Conservation (phyloP, 2,797 vertebrate species). For the Enteromius anoplus region DNA sequence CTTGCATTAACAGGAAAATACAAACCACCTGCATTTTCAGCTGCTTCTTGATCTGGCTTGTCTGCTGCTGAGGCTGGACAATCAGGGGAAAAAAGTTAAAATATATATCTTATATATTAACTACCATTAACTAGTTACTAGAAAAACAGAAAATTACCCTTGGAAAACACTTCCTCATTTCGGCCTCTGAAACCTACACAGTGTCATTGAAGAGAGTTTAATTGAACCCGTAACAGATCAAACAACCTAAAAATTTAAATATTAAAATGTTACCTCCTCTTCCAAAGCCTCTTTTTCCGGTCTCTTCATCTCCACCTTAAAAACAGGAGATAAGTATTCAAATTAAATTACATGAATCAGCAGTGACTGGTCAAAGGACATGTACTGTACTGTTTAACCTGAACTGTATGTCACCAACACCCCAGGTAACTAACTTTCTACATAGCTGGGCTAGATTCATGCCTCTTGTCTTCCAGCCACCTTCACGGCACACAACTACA, state of each 20-base stretch:
- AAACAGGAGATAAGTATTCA: conserved; percentile 21
- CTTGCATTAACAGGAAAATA: neutral
- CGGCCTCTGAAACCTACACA: conserved; percentile 77
- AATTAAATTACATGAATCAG: neutral
- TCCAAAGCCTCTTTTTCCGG: conserved; percentile 60
- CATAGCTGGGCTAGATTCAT: neutral
- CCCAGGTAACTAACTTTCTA: neutral
- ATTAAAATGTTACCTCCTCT: conserved; percentile 62
- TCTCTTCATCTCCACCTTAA: conserved; percentile 63
- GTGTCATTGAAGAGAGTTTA: conserved; percentile 24
- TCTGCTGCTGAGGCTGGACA: conserved; percentile 64
- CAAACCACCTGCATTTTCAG: conserved; percentile 56
- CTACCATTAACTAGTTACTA: neutral
- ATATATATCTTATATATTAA: too few relatives aligned
- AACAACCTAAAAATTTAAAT: too few relatives aligned
- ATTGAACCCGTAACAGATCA: neutral
- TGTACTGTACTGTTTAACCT: neutral
- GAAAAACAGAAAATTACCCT: conserved; percentile 51
- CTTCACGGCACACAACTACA: neutral
- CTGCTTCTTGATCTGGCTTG: conserved; percentile 40
- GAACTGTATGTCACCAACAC: too few relatives aligned
- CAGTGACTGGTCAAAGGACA: neutral
- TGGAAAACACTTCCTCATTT: conserved; percentile 75
- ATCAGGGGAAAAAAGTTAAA: neutral
- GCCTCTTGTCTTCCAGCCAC: neutral